Evolutionary conservation across 1,140 invertebrate species (phyloP).

Genomic region (Drosophila hydei): DNA sequence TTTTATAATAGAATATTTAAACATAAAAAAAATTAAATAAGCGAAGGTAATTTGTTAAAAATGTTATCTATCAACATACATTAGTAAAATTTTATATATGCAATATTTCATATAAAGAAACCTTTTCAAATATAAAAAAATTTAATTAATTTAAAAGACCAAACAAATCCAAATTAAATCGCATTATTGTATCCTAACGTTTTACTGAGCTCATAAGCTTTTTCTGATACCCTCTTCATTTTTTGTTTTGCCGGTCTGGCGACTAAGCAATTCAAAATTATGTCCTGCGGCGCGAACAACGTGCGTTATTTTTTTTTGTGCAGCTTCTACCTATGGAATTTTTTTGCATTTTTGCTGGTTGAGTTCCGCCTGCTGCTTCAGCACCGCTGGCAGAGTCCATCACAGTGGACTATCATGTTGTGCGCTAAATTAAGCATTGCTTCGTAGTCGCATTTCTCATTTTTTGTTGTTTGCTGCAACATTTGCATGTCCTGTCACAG

Average conservation of each 20-base stretch:
- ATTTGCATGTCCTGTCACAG: slow-evolving; percentile 81
- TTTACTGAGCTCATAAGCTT: not conserved
- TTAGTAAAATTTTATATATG: too few species aligned
- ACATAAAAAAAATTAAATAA: too few species aligned
- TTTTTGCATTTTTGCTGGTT: slow-evolving; percentile 22
- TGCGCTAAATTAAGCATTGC: slow-evolving; percentile 80
- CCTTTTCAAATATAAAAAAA: too few species aligned
- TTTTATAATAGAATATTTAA: too few species aligned
- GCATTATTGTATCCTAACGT: not conserved
- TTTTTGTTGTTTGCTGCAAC: slow-evolving; percentile 45
- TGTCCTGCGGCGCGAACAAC: slow-evolving; percentile 67
- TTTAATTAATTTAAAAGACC: too few species aligned
- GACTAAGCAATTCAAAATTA: slow-evolving; percentile 71
- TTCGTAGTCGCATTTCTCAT: slow-evolving; percentile 36
- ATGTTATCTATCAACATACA: too few species aligned
- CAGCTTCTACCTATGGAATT: slow-evolving; percentile 4
- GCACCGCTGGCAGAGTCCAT: slow-evolving; percentile 29
- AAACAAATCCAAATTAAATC: not conserved
- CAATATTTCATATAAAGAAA: too few species aligned
- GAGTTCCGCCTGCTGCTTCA: slow-evolving; percentile 18
- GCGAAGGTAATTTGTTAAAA: too few species aligned
- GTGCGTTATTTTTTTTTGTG: slow-evolving; percentile 24
- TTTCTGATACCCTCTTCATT: slow-evolving; percentile 12
- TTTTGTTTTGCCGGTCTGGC: slow-evolving; percentile 10
- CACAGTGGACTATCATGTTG: slow-evolving; percentile 62